Conservation (phyloP, 2,888 invertebrate species). For the Drosophila neutralis region DNA sequence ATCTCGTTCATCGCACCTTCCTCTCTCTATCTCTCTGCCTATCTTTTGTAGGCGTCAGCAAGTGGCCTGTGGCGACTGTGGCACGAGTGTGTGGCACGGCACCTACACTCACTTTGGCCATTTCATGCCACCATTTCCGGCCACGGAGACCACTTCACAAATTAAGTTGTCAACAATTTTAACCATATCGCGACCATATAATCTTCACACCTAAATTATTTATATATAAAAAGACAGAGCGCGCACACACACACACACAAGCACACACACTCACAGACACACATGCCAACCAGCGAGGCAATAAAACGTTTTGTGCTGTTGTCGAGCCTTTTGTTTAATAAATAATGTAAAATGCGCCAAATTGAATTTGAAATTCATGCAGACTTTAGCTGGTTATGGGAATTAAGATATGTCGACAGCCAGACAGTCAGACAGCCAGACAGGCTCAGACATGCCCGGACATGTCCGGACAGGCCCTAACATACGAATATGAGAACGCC, state of each 20-base stretch:
- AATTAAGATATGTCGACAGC: conserved; percentile 75
- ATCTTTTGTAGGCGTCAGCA: conserved; percentile 19
- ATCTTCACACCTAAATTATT: conserved; percentile 81
- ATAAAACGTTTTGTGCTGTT: conserved; percentile 72
- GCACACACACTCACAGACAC: conserved; percentile 17
- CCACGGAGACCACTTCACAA: conserved; percentile 71
- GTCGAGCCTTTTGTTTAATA: conserved; percentile 79
- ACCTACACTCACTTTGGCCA: conserved; percentile 45
- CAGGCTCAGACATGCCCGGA: conserved; percentile 31
- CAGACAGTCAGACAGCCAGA: conserved; percentile 21
- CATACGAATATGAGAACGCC: conserved; percentile 35
- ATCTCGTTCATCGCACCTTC: neutral
- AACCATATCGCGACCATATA: conserved; percentile 75
- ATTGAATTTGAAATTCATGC: conserved; percentile 81
- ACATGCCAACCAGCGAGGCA: conserved; percentile 41
- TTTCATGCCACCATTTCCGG: conserved; percentile 57
- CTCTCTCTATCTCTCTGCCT: neutral
- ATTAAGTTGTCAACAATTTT: conserved; percentile 81
- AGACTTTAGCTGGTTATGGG: conserved; percentile 78
- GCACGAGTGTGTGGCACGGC: conserved; percentile 14
- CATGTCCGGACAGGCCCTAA: conserved; percentile 16
- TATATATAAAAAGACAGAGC: conserved; percentile 61
- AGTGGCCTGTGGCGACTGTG: conserved; percentile 31
- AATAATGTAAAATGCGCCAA: conserved; percentile 80
- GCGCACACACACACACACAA: conserved; percentile 24